Evolutionary conservation across 2,113 vertebrate species (phyloP), one percentile per base, ranked within the genome.

Genomic region (Plotosus lineatus): DNA sequence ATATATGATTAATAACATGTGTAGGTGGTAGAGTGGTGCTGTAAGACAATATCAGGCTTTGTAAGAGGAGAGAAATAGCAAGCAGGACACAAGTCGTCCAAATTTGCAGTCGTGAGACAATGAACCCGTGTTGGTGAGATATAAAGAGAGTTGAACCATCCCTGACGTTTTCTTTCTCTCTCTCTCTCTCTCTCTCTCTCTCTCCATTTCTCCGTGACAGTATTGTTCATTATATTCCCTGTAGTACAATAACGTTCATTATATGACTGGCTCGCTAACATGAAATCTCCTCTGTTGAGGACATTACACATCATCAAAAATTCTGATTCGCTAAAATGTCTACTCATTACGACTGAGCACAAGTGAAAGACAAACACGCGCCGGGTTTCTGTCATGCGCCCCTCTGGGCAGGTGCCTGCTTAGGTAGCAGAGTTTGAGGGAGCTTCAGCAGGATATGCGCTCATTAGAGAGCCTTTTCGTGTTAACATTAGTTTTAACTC

Each of bases 401-500:
- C 75, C 71, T 75, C 60, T 66, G 63, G 66, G 80, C 73, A 81
- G 80, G 80, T 81, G 72, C 60, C 72, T 66, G 80, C 58, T 68
- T n/a, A 68, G 72, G 72, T 56, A 69, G 26, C 56, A 48, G 36
- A 81, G 58, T 75, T 81, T 75, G 80, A 68, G 56, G 85, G 87
- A 88, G 88, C 87, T 91, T 87, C 88, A 88, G 88, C 89, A 89
- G 89, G 89, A 88, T 88, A 86, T 88, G 78, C 11, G 82, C 87
- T 92, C 89, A 91, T 92, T 92, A 92, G 53, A 11, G 85, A 86
- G 77, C 82, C 82, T 85, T 90, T 84, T 86, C 89, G 89, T 91
- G 85, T 86, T 89, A 89, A 89, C 88, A 84, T 88, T 88, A 87
- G 81, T 85, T 89, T 90, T 85, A 82, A 83, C 36, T 85, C 74